Base-by-base conservation (phyloP, 2,113 vertebrate species). In the Hystrix cristata region DNA sequence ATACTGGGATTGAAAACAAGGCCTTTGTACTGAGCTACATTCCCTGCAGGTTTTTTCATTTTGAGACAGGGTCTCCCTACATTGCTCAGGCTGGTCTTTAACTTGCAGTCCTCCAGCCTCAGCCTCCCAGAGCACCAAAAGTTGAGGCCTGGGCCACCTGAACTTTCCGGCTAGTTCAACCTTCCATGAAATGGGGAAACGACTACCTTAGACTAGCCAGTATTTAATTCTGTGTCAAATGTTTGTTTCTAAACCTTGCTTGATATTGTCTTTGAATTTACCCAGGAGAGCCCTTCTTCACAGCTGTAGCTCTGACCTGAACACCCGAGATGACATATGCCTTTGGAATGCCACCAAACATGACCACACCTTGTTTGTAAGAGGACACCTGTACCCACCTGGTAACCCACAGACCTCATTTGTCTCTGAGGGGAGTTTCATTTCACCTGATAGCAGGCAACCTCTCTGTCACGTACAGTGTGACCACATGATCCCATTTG, bases 321-420 rank as follows among this genome's bases (percentile, higher is more conserved):
- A 46, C 29, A 48, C 21, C 1, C 19, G 3, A 34, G 14, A 72
- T 76, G 79, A 91, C 83, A 46, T 1, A 14, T 19, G 80, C 6
- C 9, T 95, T 91, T 96, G 97, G 71, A 93, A 87, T 84, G 80
- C 60, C 85, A 90, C 46, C 86, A 80, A 69, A 88, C 43, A 62
- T 65, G 64, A 60, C 19, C 5, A 5, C 0, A 0, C 31, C 88
- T 65, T 72, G 34, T 78, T 71, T 86, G 81, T 57, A n/a, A 83
- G 89, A 81, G 34, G 64, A 91, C 16, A 4, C n/a, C 0, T 0
- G 84, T 13, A 53, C 51, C 79, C 34, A 21, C 46, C 84, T 67
- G 72, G 90, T 53, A 81, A 85, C 60, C 34, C 48, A 29, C 9
- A 48, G 38, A 43, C 43, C 51, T 92, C 5, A 10, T 25, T 38